Evolutionary conservation across 2,888 invertebrate genomes (phyloP), one percentile per base, ranked within the genome.

Genomic region (Psylliodes chrysocephalus): DNA sequence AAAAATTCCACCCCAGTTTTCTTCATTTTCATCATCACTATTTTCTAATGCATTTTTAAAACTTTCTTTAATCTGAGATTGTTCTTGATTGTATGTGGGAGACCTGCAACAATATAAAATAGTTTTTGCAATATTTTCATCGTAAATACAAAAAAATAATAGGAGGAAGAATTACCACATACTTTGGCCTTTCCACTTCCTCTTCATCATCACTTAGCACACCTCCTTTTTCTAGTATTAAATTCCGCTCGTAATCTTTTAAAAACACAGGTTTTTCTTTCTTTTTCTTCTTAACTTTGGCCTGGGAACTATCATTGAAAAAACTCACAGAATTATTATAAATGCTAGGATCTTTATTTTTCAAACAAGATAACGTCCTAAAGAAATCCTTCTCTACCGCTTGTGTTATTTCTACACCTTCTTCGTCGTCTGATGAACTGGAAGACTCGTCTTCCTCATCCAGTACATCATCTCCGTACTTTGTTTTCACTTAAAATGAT

Each of bases 311-410:
- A 6, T 46, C 51, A 8, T 57, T 28, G 82, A 94, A 96, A 77
- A 93, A 94, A 55, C 85, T 86, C 25, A 87, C 86, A 56, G 87
- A 85, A 38, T 90, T 86, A 77, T 96, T 90, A 81, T 98, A 98
- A 68, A 97, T 96, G 71, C 87, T 86, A 0, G 96, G 94, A 84
- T 97, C 94, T 78, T 93, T 94, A 46, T 89, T 92, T 80, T 96
- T 97, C 46, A 98, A 82, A 53, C 90, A 89, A 0, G 95, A 87
- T 1, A 97, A 83, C 0, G 96, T 92, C 82, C 92, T 92, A 42
- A 94, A 89, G 82, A 98, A 98, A 69, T 93, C 91, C 71, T 91
- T 90, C 77, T 98, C 96, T 47, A 90, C 84, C 69, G 90, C 86
- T 73, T 90, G 86, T 0, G 89, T 82, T 80, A 90, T 71, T 81